Percentiles rank a stretch among this genome's conserved stretches.
These are phyloP conservation scores for Eubasilissa splendida DNA, from an alignment of 2,888 invertebrate genomes.

Conservation along the genomic window DNA sequence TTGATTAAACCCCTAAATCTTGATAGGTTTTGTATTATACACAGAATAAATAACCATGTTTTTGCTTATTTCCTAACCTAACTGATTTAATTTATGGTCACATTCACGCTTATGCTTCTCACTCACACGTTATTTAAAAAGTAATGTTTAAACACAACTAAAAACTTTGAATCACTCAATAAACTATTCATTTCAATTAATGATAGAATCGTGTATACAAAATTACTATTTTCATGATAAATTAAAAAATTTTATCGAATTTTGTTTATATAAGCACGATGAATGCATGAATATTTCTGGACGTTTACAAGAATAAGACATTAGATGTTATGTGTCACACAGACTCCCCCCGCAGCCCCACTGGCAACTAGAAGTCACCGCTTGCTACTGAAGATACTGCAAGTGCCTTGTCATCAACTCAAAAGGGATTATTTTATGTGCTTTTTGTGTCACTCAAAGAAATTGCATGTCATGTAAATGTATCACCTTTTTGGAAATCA, in stretches of 20 bases:
- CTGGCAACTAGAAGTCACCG: constrained; percentile 45
- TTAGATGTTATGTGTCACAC: constrained; percentile 47
- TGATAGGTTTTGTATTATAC: too few relatives aligned
- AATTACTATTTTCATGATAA: constrained; percentile 14
- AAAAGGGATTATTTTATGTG: constrained; percentile 12
- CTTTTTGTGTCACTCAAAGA: constrained; percentile 33
- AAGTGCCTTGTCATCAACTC: constrained; percentile 27
- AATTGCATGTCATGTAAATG: constrained; percentile 50
- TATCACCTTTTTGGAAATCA: constrained; percentile 24
- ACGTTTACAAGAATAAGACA: constrained; percentile 6
- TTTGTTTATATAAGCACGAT: not conserved
- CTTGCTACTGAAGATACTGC: constrained; percentile 40
- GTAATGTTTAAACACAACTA: not conserved
- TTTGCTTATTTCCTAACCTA: too few relatives aligned
- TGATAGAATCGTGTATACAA: not conserved
- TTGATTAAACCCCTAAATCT: too few relatives aligned
- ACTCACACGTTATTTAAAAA: constrained; percentile 2
- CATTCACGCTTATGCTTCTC: constrained; percentile 25
- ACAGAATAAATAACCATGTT: too few relatives aligned
- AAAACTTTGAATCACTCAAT: not conserved
- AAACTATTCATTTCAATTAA: not conserved
- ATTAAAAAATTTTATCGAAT: not conserved
- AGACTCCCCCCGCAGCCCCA: constrained; percentile 52
- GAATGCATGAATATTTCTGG: constrained; percentile 17
- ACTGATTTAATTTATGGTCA: not conserved